Percentiles rank a stretch among this genome's conserved stretches.
phyloP scores from a whole-genome alignment of 2,797 vertebrate species.

The Oophaga sylvatica region DNA sequence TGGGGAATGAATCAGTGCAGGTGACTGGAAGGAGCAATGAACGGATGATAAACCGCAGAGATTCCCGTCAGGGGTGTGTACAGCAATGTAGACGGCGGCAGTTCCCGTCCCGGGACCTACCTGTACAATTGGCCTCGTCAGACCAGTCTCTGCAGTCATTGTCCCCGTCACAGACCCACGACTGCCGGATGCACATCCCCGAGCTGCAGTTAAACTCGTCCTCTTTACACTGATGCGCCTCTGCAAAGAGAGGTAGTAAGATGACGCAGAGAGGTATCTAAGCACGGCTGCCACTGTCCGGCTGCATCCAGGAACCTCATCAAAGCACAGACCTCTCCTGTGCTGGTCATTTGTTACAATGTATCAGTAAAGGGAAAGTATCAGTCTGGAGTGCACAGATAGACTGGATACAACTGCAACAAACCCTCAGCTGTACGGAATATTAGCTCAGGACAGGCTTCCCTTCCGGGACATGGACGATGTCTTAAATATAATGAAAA shows the following conservation, averaged over 20 bases:
- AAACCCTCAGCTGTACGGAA: neutral
- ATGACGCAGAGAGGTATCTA: neutral
- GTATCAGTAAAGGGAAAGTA: neutral
- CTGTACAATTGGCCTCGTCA: slow-evolving; percentile 93
- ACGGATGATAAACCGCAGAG: neutral
- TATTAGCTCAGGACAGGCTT: neutral
- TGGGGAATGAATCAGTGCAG: neutral
- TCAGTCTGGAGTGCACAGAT: neutral
- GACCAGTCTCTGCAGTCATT: slow-evolving; percentile 99
- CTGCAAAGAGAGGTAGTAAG: slow-evolving; percentile 68
- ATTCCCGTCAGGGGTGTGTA: neutral
- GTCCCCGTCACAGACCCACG: slow-evolving; percentile 96
- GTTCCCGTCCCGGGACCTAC: slow-evolving; percentile 69
- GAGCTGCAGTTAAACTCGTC: slow-evolving; percentile 91
- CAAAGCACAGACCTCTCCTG: neutral
- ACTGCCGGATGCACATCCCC: slow-evolving; percentile 91
- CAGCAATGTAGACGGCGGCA: neutral
- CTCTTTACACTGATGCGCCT: slow-evolving; percentile 86
- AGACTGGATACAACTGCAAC: neutral
- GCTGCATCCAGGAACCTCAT: neutral
- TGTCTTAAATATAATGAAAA: neutral
- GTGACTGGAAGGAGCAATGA: neutral
- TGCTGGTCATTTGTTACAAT: neutral
- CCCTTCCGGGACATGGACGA: neutral
- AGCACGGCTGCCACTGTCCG: too few relatives aligned